Percentiles rank a stretch among this genome's conserved stretches.
Evolutionary conservation across 2,113 vertebrate genomes (phyloP).

Genomic region (Lipophrys pholis): DNA sequence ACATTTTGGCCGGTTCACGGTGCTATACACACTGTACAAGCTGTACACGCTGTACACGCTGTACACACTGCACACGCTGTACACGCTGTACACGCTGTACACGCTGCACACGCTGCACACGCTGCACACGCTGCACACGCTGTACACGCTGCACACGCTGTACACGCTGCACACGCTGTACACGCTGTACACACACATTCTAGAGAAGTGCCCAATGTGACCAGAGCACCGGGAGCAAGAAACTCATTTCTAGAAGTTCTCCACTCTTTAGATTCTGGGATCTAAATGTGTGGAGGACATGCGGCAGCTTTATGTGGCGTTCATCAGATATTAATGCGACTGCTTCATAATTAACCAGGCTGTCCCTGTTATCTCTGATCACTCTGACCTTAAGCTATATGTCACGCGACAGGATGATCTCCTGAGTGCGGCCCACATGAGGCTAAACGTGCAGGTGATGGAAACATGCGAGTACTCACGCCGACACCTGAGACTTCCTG

Average conservation of each 20-base stretch:
- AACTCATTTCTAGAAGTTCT: background rate
- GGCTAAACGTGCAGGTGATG: conserved; percentile 5
- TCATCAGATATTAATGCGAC: conserved; percentile 57
- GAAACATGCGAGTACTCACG: conserved; percentile 3
- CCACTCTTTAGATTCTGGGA: conserved; percentile 20
- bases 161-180: no score
- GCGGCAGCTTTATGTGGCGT: conserved; percentile 22
- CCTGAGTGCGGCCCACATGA: conserved; percentile 11
- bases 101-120: no score
- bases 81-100: no score
- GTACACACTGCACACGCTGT: no score
- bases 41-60: no score
- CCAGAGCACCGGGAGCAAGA: background rate
- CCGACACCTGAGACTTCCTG: conserved; percentile 54
- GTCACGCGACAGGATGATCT: conserved; percentile 14
- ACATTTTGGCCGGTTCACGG: no score
- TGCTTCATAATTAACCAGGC: conserved; percentile 64
- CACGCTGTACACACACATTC: no score
- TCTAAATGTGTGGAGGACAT: background rate
- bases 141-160: no score
- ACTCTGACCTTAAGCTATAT: conserved; percentile 29
- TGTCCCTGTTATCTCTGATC: conserved; percentile 26
- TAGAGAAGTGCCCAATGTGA: background rate
- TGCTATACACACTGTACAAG: no score
- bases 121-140: no score